Evolutionary conservation across 2,888 invertebrate genomes (phyloP).

Genomic region (Cybosia mesomella): DNA sequence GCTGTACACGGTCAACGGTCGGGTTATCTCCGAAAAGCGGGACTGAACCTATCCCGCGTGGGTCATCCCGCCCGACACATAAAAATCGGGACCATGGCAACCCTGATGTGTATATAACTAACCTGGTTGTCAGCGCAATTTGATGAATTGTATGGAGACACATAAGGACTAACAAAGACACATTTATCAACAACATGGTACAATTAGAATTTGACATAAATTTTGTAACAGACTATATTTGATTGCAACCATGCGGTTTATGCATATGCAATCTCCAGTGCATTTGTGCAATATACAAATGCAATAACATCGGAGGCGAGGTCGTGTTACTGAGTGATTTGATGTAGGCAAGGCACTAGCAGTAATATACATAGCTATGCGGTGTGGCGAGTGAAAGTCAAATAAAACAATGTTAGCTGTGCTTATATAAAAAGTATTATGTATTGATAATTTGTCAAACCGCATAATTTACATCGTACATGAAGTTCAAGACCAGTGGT

Average conservation of each 20-base stretch:
- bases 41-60: too few relatives aligned
- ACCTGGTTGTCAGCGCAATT: background rate
- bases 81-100: too few relatives aligned
- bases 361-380: background rate
- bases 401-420: slow-evolving; percentile 31
- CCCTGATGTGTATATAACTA: too few relatives aligned
- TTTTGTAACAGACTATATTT: slow-evolving; percentile 29
- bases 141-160: background rate
- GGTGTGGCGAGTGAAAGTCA: slow-evolving; percentile 41
- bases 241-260: slow-evolving; percentile 24
- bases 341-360: slow-evolving; percentile 24
- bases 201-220: slow-evolving; percentile 17
- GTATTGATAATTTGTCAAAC: background rate
- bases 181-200: slow-evolving; percentile 8
- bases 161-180: slow-evolving; percentile 2
- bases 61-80: too few relatives aligned
- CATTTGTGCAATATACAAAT: slow-evolving; percentile 51
- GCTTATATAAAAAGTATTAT: slow-evolving; percentile 11
- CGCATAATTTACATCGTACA: background rate
- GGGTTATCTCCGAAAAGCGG: too few relatives aligned
- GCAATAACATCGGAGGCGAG: slow-evolving; percentile 51
- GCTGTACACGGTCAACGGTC: too few relatives aligned
- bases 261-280: slow-evolving; percentile 44
- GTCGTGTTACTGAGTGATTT: slow-evolving; percentile 45
- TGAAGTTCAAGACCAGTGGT: slow-evolving; percentile 28